Base-by-base conservation (phyloP, 1,140 invertebrate species). In the Drosophila ogumai region DNA sequence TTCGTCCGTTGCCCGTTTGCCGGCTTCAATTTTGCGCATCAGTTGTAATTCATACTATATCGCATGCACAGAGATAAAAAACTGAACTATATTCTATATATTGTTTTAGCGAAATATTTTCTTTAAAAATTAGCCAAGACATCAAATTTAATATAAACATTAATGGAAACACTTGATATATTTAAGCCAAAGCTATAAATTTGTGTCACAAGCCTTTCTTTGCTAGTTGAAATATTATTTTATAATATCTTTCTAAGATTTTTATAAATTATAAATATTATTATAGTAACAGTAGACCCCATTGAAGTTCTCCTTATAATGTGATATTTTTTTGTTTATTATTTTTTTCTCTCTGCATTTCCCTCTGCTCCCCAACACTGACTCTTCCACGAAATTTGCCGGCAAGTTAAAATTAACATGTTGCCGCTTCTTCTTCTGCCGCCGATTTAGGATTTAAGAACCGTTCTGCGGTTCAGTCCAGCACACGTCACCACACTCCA, bases 21-120 rank as follows among this genome's bases (percentile, higher is more conserved):
- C 69, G 77, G 80, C 78, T 85, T 81, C 86, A 90, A 90, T 90
- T 90, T 90, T 84, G 67, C 85, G 85, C 85, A 90, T 90, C 85
- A 90, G 85, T 90, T 90, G 85, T 90, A 90, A 90, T 90, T 90
- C 85, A 90, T 85, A 79, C 85, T 84, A 55, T 38, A 55, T 25
- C 13, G 52, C 52, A 25, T 38, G 13, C 52, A 55, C 34, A 10
- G 52, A 38, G 52, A 55, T 38, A 15, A 55, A 55, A 25, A 19
- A 32, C 9, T 10, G 2, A 6, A 3, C 2, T 12, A 28, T 49
- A 28, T 49, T 28, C 2, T 28, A 10, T 28, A 47, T n/a, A n/a
- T 0, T 0, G 0, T 31, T 0, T 31, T 49, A 3, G 7, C 10
- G 4, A 0, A 19, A 22, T 22, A 50, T 12, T 17, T 13, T 7